Evolutionary conservation across 2,797 vertebrate species (phyloP), one percentile per base, ranked within the genome.

Genomic region (Melanotaenia maccullochi): DNA sequence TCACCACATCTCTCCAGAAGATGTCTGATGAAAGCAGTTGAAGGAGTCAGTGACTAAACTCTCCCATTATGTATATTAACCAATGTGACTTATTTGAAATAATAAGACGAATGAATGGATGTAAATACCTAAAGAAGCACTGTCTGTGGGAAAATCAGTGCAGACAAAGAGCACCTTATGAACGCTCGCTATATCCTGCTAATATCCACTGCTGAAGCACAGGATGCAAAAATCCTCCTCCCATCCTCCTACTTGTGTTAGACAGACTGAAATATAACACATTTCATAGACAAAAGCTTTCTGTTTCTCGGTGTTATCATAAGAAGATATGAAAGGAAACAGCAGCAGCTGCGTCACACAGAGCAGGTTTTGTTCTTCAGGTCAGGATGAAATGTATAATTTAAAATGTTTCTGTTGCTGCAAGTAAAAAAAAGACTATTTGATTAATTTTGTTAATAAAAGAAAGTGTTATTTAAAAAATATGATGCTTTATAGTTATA

Each of bases 281-380:
- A 74, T 88, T 83, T 81, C 72, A 82, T 62, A 86, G 81, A 89
- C 84, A 84, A 76, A 77, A 66, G 72, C 75, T 54, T 78, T 83
- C 80, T 89, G 79, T 89, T 71, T 81, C 73, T 72, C 49, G 57
- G 55, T 75, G 81, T 90, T 91, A 89, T 91, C 88, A 75, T 71
- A 59, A 71, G 82, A 32, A 87, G 89, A 91, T 90, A 90, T 4
- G 42, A 73, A 76, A 70, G 75, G 84, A 66, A 36, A 68, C 57
- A 32, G 65, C 30, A 65, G 65, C 81, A 84, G 87, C 82, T 84
- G 80, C 18, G 63, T 73, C 69, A 20, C 60, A 90, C 84, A 90
- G 68, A 79, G 77, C 47, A 9, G 25, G 63, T 62, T 85, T 84
- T 90, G 87, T 91, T 82, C 65, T 55, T 40, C 33, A 40, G 49